Conservation (phyloP, 2,113 vertebrate species). For the Muntiacus muntjak region DNA sequence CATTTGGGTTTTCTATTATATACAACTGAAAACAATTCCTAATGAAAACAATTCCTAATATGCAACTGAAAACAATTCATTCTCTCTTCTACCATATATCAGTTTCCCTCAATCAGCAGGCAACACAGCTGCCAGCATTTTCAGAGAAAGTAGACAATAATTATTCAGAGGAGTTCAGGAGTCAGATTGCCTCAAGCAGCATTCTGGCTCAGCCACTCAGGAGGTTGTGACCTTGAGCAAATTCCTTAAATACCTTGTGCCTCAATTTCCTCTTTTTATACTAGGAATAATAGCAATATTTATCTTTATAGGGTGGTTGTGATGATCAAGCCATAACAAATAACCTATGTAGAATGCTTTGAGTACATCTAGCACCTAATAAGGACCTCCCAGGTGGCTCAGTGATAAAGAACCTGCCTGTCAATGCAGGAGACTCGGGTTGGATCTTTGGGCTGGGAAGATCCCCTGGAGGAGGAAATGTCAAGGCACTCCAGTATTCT, state of each 20-base stretch:
- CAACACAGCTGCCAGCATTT: neutral
- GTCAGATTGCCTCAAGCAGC: neutral
- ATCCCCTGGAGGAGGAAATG: neutral
- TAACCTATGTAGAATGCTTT: neutral
- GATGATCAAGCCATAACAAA: neutral
- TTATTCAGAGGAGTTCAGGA: neutral
- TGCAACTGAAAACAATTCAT: neutral
- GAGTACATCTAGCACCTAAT: neutral
- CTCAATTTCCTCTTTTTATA: neutral
- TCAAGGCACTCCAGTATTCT: neutral
- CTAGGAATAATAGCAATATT: neutral
- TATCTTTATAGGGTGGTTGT: neutral
- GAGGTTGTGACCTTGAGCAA: neutral
- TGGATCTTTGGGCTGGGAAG: neutral
- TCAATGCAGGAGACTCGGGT: neutral
- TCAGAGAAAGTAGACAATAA: neutral
- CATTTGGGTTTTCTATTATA: conserved; percentile 5
- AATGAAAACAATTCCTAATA: conserved; percentile 27
- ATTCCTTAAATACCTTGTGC: neutral
- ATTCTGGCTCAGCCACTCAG: neutral
- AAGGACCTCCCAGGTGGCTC: neutral
- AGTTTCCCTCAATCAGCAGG: neutral
- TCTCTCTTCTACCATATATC: neutral
- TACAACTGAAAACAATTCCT: conserved; percentile 29
- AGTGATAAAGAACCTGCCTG: neutral